phyloP scores from a whole-genome alignment of 1,140 invertebrate species.

The Rhizoglyphus robini region DNA sequence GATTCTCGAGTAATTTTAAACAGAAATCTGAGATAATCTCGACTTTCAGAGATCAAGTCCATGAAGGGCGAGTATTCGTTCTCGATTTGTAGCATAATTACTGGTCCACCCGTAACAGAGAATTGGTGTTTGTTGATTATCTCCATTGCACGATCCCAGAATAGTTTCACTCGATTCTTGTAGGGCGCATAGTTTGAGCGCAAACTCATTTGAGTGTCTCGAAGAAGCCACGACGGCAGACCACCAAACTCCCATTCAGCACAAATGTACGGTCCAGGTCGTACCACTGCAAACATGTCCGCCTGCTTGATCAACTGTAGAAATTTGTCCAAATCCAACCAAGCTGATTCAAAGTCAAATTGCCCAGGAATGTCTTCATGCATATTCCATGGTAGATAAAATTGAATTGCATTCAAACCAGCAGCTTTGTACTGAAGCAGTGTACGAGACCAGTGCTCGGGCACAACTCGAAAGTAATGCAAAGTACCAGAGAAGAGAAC shows the following conservation, averaged over 20 bases:
- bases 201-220: slow-evolving; percentile 22
- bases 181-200: slow-evolving; percentile 26
- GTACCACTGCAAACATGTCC: slow-evolving; percentile 36
- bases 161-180: slow-evolving; percentile 25
- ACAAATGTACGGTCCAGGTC: slow-evolving; percentile 41
- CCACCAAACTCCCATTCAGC: slow-evolving; percentile 41
- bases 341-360: slow-evolving; percentile 14
- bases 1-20: neutral
- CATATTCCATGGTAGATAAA: slow-evolving; percentile 40
- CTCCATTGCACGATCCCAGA: neutral
- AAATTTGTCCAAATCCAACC: slow-evolving; percentile 33
- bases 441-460: slow-evolving; percentile 38
- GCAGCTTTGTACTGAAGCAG: slow-evolving; percentile 37
- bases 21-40: neutral
- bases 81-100: slow-evolving; percentile 33
- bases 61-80: slow-evolving; percentile 24
- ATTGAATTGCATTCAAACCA: slow-evolving; percentile 41
- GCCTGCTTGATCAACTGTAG: slow-evolving; percentile 35
- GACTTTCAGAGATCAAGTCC: too few relatives aligned
- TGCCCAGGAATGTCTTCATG: slow-evolving; percentile 33
- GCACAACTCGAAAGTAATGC: slow-evolving; percentile 40
- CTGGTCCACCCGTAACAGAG: slow-evolving; percentile 30
- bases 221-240: slow-evolving; percentile 33
- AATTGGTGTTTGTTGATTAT: slow-evolving; percentile 8
- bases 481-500: slow-evolving; percentile 40